Conservation (phyloP, 2,888 invertebrate genomes). For the Antitype chi region DNA sequence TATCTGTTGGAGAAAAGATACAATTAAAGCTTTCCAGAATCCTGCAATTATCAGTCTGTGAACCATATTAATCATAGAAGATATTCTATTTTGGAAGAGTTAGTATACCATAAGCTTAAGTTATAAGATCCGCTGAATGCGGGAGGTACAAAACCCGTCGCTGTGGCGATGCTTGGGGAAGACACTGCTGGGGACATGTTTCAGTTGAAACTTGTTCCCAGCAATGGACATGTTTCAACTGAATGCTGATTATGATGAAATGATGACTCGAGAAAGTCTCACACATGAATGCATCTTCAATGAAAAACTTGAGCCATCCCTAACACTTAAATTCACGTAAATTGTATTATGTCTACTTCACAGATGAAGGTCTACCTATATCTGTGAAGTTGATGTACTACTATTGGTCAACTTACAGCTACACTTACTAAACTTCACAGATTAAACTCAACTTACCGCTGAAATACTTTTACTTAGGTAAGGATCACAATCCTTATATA, state of each 20-base stretch:
- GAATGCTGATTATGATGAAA: not conserved
- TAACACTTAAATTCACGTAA: not conserved
- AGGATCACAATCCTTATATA: slow-evolving; percentile 96
- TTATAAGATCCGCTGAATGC: not conserved
- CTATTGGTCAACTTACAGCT: not conserved
- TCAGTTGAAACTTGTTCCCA: too few relatives aligned
- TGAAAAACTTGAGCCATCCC: not conserved
- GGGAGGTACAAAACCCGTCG: not conserved
- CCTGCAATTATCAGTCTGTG: not conserved
- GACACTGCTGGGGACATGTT: not conserved
- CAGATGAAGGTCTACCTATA: too few relatives aligned
- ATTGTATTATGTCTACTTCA: not conserved
- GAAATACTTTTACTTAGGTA: slow-evolving; percentile 90
- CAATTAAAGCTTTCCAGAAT: not conserved
- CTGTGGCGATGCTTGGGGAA: not conserved
- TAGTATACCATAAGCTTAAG: not conserved
- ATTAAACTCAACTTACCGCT: slow-evolving; percentile 78
- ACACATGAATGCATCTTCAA: not conserved
- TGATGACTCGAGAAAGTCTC: not conserved
- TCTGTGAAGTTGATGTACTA: too few relatives aligned
- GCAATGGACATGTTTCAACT: not conserved
- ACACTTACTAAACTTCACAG: not conserved
- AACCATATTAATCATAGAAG: not conserved
- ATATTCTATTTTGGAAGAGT: not conserved
- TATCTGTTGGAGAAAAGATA: slow-evolving; percentile 72